Conservation (phyloP, 2,113 vertebrate species). For the Natator depressus region DNA sequence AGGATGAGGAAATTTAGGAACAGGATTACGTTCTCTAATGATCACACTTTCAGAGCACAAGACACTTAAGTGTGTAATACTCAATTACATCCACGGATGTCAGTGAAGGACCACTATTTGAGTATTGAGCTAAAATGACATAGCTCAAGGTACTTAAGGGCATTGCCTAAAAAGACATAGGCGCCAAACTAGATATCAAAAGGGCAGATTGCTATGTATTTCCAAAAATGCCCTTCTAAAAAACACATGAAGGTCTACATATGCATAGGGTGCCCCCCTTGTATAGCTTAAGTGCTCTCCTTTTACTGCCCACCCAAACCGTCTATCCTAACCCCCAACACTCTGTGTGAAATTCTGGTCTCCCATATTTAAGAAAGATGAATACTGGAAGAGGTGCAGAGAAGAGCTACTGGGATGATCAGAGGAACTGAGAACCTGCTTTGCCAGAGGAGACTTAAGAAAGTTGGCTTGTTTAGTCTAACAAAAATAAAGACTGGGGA, state of each 20-base stretch:
- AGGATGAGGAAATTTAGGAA: background rate
- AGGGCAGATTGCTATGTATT: rapidly evolving
- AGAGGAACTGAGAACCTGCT: too few relatives aligned
- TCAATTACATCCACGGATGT: conserved; percentile 51
- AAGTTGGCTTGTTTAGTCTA: too few relatives aligned
- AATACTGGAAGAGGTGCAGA: too few relatives aligned
- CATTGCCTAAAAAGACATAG: background rate
- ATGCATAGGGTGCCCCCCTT: background rate
- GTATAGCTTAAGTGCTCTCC: background rate
- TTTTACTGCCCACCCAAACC: background rate
- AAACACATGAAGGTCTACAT: background rate
- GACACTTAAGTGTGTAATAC: background rate
- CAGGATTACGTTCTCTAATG: background rate
- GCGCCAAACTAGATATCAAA: background rate
- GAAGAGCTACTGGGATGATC: too few relatives aligned
- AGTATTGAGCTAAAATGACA: background rate
- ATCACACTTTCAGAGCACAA: rapidly evolving
- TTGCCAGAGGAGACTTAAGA: too few relatives aligned
- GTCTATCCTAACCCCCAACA: background rate
- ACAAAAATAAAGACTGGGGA: too few relatives aligned
- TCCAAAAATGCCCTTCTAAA: background rate
- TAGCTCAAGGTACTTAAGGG: background rate
- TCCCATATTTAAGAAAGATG: too few relatives aligned
- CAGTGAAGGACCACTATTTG: conserved; percentile 19
- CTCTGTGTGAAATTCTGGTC: background rate